Percentiles rank a stretch among this genome's conserved stretches.
phyloP scores from a whole-genome alignment of 2,797 vertebrate genomes.

The Oreochromis grahami region DNA sequence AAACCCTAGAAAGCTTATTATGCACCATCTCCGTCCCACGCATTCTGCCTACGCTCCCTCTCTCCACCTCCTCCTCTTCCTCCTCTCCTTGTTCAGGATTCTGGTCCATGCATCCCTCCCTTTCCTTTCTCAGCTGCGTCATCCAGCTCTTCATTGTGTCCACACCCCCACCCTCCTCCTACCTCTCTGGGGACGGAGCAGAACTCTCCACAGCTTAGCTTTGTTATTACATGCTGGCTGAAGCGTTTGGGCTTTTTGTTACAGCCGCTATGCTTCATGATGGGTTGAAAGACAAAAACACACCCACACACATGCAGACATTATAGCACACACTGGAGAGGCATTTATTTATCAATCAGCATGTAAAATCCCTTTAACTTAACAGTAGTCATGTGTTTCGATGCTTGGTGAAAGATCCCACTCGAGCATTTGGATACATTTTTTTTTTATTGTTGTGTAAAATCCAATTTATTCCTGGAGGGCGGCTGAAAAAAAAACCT shows the following conservation, averaged over 20 bases:
- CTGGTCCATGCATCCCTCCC: slow-evolving; percentile 33
- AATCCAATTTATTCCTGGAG: neutral
- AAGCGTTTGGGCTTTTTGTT: slow-evolving; percentile 31
- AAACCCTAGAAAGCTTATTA: slow-evolving; percentile 71
- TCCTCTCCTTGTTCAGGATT: slow-evolving; percentile 47
- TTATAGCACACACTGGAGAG: neutral
- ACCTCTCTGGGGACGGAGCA: slow-evolving; percentile 34
- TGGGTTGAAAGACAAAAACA: slow-evolving; percentile 17
- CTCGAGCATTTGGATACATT: neutral
- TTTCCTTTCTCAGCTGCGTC: slow-evolving; percentile 54
- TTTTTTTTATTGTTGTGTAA: neutral
- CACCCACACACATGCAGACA: slow-evolving; percentile 15
- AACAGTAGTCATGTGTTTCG: neutral
- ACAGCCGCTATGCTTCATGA: slow-evolving; percentile 5
- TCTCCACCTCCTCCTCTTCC: slow-evolving; percentile 22
- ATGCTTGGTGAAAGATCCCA: neutral
- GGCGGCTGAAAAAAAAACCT: neutral
- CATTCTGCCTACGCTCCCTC: slow-evolving; percentile 62
- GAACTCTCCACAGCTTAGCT: slow-evolving; percentile 21
- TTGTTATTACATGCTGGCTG: slow-evolving; percentile 20
- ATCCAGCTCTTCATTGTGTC: slow-evolving; percentile 49
- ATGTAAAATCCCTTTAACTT: neutral
- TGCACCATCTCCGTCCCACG: slow-evolving; percentile 69
- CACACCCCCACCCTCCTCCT: slow-evolving; percentile 24
- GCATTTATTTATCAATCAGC: slow-evolving; percentile 1